Percentiles rank a stretch among this genome's conserved stretches.
Conservation (phyloP, 2,888 invertebrate species). For the Hipparchia sbordonii region DNA sequence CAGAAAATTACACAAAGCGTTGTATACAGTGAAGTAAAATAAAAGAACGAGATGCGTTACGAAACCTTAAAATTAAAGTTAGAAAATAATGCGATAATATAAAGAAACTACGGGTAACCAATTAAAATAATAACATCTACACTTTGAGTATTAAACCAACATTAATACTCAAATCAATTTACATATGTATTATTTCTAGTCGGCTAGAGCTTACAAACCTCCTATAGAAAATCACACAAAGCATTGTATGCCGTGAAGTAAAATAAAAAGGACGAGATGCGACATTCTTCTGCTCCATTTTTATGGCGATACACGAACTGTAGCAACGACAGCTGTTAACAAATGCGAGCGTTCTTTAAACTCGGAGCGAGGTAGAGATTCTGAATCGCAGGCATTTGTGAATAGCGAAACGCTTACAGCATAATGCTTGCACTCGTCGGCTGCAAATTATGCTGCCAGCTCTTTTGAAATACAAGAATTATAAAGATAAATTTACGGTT, state of each 20-base stretch:
- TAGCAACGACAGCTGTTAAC: slow-evolving; percentile 34
- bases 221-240: slow-evolving; percentile 22
- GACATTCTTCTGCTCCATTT: slow-evolving; percentile 35
- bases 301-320: slow-evolving; percentile 26
- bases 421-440: slow-evolving; percentile 4
- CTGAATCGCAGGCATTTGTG: slow-evolving; percentile 15
- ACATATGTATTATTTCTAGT: too few relatives aligned
- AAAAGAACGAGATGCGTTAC: slow-evolving; percentile 25
- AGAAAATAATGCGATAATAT: too few relatives aligned
- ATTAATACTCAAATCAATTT: too few relatives aligned
- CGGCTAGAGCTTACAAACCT: not conserved
- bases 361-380: slow-evolving; percentile 8
- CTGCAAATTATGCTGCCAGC: slow-evolving; percentile 5
- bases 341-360: slow-evolving; percentile 26
- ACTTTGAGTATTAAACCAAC: too few relatives aligned
- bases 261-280: slow-evolving; percentile 31
- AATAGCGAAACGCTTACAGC: slow-evolving; percentile 22
- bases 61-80: too few relatives aligned
- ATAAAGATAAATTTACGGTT: too few relatives aligned
- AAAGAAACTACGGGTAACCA: too few relatives aligned
- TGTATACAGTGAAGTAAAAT: slow-evolving; percentile 27
- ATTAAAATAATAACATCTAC: too few relatives aligned
- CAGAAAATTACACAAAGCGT: slow-evolving; percentile 27
- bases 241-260: slow-evolving; percentile 28
- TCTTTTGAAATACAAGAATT: not conserved